Evolutionary conservation across 2,797 vertebrate species (phyloP), one percentile per base, ranked within the genome.

Genomic region (Myotis myotis): DNA sequence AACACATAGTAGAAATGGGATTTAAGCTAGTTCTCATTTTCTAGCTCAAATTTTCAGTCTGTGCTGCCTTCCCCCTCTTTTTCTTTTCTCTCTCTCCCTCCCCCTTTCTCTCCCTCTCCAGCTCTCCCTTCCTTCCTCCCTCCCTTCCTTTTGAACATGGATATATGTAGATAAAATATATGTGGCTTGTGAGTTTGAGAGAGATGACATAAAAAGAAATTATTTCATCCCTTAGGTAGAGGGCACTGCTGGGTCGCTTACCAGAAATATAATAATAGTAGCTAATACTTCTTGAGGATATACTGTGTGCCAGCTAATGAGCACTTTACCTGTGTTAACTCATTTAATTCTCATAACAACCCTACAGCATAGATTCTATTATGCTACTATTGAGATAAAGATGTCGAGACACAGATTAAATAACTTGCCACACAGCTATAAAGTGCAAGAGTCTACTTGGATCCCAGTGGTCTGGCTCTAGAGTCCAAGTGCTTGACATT

Each of bases 121-220:
- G 4, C 8, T 36, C 2, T 23, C 19, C 36, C 8, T n/a, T 2
- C 4, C 3, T 57, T 8, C 30, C 30, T 55, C 16, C 25, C 38
- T 62, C 4, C 8, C 8, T 83, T 86, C 66, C 16, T 84, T 62
- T 85, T 93, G 25, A 28, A 62, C 83, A 83, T 70, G 2, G 10
- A 6, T 68, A 30, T 76, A 25, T 44, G 22, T 22, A 55, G 70
- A 17, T 80, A 55, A 84, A 75, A 85, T 85, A 47, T 36, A 60
- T 25, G 33, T 68, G 55, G 51, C 33, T 85, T 76, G 41, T 79
- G 36, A 74, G 80, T 95, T 91, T 86, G 55, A 96, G 51, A 85
- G 68, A 64, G 41, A 47, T 38, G 19, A 76, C 1, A 11, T 60
- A 80, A 75, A 64, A 28, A 57, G 28, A 44, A 64, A 82, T 89